These are phyloP conservation scores for Alethe diademata DNA, from an alignment of 2,113 vertebrate genomes.

Conservation along the genomic window DNA sequence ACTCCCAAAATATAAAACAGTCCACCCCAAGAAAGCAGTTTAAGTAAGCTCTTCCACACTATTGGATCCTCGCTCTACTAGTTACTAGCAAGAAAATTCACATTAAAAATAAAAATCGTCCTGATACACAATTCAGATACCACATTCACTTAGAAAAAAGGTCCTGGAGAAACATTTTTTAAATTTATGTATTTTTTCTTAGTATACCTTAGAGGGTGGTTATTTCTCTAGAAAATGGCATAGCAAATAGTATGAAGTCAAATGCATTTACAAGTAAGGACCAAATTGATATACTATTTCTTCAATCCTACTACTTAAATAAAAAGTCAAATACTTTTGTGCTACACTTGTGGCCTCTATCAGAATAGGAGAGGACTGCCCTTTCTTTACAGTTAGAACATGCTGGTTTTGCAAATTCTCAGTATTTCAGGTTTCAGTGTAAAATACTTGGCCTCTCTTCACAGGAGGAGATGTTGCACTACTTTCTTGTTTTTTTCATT, in stretches of 20 bases:
- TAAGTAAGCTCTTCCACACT: not conserved
- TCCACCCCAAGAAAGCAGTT: not conserved
- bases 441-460: not conserved
- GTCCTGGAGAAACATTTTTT: not conserved
- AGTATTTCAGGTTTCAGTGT: not conserved
- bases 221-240: not conserved
- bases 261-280: not conserved
- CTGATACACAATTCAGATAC: not conserved
- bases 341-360: not conserved
- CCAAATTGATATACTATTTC: not conserved
- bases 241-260: not conserved
- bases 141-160: not conserved
- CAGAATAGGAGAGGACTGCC: not conserved
- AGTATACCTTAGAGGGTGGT: not conserved
- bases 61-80: not conserved
- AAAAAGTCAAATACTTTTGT: not conserved
- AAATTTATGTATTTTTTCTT: not conserved
- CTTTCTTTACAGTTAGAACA: not conserved
- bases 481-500: not conserved
- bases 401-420: not conserved
- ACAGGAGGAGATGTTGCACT: not conserved
- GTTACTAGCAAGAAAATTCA: not conserved
- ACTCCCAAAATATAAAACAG: not conserved
- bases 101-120: not conserved
- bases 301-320: not conserved